Evolutionary conservation across 1,140 invertebrate genomes (phyloP).

Genomic region (Zaprionus taronus): DNA sequence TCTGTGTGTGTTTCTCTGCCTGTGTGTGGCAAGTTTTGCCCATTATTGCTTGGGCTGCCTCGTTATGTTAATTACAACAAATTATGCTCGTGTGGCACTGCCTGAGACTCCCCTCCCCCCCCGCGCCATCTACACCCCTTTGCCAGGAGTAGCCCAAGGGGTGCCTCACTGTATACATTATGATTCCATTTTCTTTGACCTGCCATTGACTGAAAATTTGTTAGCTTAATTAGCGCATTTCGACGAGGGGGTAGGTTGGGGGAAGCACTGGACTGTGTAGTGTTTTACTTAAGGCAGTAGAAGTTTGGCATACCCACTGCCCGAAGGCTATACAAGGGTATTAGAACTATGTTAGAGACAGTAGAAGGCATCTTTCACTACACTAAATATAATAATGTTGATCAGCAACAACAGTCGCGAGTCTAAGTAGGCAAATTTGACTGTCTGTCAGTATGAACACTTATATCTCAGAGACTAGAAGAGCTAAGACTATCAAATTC

Average conservation of each 20-base stretch:
- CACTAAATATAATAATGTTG: too few relatives aligned
- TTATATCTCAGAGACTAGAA: not conserved
- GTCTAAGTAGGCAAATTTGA: too few relatives aligned
- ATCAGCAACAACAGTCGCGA: too few relatives aligned
- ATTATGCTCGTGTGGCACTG: constrained; percentile 78
- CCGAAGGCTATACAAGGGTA: too few relatives aligned
- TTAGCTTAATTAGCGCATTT: not conserved
- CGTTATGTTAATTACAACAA: constrained; percentile 83
- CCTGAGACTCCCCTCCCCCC: constrained; percentile 8
- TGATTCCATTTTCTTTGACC: not conserved
- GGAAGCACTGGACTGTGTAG: too few relatives aligned
- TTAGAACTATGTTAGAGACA: too few relatives aligned
- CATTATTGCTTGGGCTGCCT: constrained; percentile 78
- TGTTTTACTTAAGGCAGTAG: too few relatives aligned
- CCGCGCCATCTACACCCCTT: not conserved
- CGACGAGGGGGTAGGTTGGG: not conserved
- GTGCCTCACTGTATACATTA: not conserved
- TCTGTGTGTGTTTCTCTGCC: constrained; percentile 21
- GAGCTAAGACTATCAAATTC: not conserved
- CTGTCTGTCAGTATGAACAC: not conserved
- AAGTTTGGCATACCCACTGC: too few relatives aligned
- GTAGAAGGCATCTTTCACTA: too few relatives aligned
- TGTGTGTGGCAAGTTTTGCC: constrained; percentile 55
- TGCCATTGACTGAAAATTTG: not conserved
- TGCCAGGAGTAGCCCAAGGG: not conserved